Conservation (phyloP, 92 coral and sea anemone genomes). For the Bergia sp. region DNA sequence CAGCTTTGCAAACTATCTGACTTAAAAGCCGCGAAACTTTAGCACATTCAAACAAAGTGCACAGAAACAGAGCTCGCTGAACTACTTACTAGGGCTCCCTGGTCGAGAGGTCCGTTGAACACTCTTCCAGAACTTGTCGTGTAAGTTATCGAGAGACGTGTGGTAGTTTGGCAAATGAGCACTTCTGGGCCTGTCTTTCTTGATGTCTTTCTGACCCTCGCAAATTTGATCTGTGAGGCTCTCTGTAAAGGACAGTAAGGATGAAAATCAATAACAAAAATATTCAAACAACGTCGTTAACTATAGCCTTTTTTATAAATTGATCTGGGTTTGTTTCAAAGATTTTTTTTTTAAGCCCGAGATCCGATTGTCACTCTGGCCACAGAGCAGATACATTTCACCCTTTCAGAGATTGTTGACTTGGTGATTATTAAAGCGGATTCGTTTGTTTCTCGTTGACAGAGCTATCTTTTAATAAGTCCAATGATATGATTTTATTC, state of each 20-base stretch:
- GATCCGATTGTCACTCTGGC: not conserved
- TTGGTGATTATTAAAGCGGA: not conserved
- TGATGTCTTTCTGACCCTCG: constrained; percentile 17
- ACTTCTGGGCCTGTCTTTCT: constrained; percentile 54
- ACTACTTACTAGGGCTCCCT: constrained; percentile 48
- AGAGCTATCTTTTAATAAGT: not conserved
- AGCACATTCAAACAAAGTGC: not conserved
- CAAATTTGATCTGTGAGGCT: constrained; percentile 43
- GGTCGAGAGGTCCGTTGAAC: constrained; percentile 70
- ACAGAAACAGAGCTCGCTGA: not conserved
- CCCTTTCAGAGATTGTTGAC: not conserved
- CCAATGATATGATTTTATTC: not conserved
- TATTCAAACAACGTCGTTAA: not conserved
- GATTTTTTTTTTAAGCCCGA: not conserved
- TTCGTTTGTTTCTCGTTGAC: not conserved
- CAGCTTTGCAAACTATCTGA: too few relatives aligned
- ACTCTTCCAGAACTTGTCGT: constrained; percentile 89
- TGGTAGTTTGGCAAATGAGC: constrained; percentile 68
- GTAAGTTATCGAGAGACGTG: constrained; percentile 76
- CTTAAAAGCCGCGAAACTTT: too few relatives aligned
- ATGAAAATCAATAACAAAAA: not conserved
- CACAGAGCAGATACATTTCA: not conserved
- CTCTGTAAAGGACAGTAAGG: constrained; percentile 35
- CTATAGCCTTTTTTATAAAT: not conserved
- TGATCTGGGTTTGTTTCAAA: not conserved